phyloP scores from a whole-genome alignment of 2,797 vertebrate genomes.

The Rhinoraja longicauda region DNA sequence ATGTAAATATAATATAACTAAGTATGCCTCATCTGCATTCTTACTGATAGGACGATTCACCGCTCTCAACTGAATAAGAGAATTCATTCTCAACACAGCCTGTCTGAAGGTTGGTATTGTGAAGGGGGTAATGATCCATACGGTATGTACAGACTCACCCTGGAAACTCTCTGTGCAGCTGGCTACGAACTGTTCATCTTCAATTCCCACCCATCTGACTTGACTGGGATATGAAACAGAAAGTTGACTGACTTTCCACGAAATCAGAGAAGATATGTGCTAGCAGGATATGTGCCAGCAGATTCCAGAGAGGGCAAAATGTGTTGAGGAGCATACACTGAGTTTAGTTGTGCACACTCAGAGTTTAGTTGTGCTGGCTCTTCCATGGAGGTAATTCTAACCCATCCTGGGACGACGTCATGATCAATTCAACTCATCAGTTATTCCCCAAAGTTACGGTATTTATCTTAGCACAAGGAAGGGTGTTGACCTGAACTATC shows the following conservation, averaged over 20 bases:
- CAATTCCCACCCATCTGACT: background rate
- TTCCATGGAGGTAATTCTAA: background rate
- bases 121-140: too few relatives aligned
- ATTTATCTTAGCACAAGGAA: too few relatives aligned
- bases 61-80: background rate
- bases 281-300: background rate
- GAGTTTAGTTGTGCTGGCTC: too few relatives aligned
- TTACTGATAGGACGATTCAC: background rate
- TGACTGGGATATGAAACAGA: constrained; percentile 1
- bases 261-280: constrained; percentile 9
- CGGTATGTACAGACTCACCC: background rate
- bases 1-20: background rate
- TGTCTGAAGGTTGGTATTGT: background rate
- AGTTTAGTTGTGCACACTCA: background rate
- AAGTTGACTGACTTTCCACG: background rate
- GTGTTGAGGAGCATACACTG: background rate
- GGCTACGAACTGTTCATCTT: background rate
- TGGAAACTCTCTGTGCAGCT: background rate
- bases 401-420: too few relatives aligned
- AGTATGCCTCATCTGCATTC: background rate
- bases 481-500: too few relatives aligned
- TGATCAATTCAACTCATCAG: too few relatives aligned
- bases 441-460: too few relatives aligned
- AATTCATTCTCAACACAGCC: background rate
- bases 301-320: background rate